Evolutionary conservation across 2,113 vertebrate genomes (phyloP).

Genomic region (Eretmochelys imbricata): DNA sequence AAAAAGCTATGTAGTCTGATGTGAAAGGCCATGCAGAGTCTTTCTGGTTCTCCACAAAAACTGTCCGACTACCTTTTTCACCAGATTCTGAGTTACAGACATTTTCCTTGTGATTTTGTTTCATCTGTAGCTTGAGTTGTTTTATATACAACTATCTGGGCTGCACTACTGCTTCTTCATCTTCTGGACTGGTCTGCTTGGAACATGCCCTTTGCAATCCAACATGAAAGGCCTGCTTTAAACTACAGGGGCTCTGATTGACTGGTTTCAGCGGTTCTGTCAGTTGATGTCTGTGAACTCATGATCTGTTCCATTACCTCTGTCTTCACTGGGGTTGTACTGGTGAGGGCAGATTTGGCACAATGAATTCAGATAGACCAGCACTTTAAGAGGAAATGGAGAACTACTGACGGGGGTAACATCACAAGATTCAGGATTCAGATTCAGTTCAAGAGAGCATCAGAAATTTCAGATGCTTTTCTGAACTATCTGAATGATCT

Average conservation of each 20-base stretch:
- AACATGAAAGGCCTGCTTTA: background rate
- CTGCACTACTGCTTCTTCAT: background rate
- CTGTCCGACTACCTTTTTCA: background rate
- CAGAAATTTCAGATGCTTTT: background rate
- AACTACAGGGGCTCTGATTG: background rate
- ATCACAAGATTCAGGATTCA: background rate
- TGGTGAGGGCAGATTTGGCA: background rate
- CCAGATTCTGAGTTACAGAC: background rate
- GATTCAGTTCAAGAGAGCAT: background rate
- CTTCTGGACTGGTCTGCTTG: background rate
- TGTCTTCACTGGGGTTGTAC: background rate
- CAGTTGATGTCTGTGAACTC: background rate
- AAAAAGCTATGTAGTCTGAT: background rate
- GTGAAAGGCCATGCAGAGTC: background rate
- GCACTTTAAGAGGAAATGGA: background rate
- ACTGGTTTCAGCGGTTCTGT: background rate
- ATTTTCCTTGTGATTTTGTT: background rate
- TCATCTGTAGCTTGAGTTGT: background rate
- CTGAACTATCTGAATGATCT: background rate
- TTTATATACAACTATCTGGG: background rate
- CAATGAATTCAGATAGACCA: background rate
- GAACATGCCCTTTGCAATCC: background rate
- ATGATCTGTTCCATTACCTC: background rate
- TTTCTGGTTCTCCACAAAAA: background rate
- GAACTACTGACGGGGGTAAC: background rate